Base-by-base conservation (phyloP, 1,140 invertebrate genomes). In the Heliothis virescens region DNA sequence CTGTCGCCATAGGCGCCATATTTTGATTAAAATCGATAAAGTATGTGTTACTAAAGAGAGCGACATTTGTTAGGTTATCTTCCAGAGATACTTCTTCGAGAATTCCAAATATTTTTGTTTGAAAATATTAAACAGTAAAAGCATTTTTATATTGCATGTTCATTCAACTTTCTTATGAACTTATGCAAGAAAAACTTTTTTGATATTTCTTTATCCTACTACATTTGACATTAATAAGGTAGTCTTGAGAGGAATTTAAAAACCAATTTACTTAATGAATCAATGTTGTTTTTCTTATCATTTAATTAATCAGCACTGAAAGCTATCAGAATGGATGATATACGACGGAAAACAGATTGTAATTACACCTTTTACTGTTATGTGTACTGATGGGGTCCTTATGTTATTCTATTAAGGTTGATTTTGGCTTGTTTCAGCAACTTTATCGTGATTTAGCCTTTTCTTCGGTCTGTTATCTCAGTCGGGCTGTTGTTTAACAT, bases 291-390 rank as follows among this genome's bases (percentile, higher is more conserved):
- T 26, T 67, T 26, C 63, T 78, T 88, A 90, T 90, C 89, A 87
- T 86, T 90, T 90, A 89, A 90, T 90, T 89, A 90, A 90, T 89
- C 89, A 84, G 77, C 81, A 86, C 74, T 80, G 79, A 84, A 84
- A 87, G 85, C 80, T 88, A 88, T 89, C 85, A 67, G 67, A 79
- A 79, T 78, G 60, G 82, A 83, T 83, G 85, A 86, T 86, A 85
- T 85, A 86, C 81, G 75, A 81, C 62, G 72, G 79, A 85, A 85
- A 87, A 86, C 79, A 83, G 85, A 87, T 86, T 87, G 83, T 83
- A 89, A 87, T 86, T 87, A 89, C 52, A 78, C 13, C 80, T 80
- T 79, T 73, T 79, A 52, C 41, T 78, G 59, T 48, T 74, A 63
- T 55, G 50, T 67, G 57, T 82, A 74, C 75, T 55, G 60, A 41